A percentile compares a stretch with the other conserved stretches of the same genome.
Conservation (phyloP, 2,113 vertebrate genomes). For the Misgurnus anguillicaudatus region DNA sequence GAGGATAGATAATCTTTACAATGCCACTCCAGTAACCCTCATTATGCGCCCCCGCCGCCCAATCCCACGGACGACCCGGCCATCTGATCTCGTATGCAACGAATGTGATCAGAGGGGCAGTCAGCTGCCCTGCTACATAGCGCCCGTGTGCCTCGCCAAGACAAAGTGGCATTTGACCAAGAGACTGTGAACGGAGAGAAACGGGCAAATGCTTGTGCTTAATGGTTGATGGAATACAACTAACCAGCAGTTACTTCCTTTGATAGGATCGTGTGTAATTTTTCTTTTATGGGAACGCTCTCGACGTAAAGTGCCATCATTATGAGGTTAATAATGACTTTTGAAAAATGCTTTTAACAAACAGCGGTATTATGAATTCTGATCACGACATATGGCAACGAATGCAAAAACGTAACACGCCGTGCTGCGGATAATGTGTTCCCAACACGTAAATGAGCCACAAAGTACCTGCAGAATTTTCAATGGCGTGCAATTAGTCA, state of each 20-base stretch:
- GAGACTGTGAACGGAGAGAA: conserved; percentile 21
- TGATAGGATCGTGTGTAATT: conserved; percentile 7
- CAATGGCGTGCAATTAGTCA: conserved; percentile 39
- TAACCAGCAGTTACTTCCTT: conserved; percentile 19
- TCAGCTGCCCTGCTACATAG: conserved; percentile 32
- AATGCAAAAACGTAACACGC: conserved; percentile 20
- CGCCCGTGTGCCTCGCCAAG: conserved; percentile 12
- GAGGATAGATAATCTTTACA: conserved; percentile 37
- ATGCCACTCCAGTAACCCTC: conserved; percentile 39
- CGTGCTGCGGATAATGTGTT: conserved; percentile 20
- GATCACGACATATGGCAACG: conserved; percentile 24
- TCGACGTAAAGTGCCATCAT: conserved; percentile 9
- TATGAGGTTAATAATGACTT: conserved; percentile 38
- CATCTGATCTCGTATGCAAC: conserved; percentile 38
- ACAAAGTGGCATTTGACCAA: conserved; percentile 37
- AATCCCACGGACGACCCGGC: conserved; percentile 17
- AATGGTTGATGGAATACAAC: conserved; percentile 20
- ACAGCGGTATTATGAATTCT: conserved; percentile 1
- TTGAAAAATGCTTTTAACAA: conserved; percentile 27
- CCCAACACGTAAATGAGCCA: conserved; percentile 41
- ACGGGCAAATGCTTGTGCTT: conserved; percentile 17
- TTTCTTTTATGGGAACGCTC: conserved; percentile 1
- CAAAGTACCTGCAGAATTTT: conserved; percentile 33
- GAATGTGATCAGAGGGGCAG: conserved; percentile 29
- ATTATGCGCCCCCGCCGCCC: conserved; percentile 38